These are phyloP conservation scores for Azemiops feae DNA, from an alignment of 2,113 vertebrate species.

Conservation along the genomic window DNA sequence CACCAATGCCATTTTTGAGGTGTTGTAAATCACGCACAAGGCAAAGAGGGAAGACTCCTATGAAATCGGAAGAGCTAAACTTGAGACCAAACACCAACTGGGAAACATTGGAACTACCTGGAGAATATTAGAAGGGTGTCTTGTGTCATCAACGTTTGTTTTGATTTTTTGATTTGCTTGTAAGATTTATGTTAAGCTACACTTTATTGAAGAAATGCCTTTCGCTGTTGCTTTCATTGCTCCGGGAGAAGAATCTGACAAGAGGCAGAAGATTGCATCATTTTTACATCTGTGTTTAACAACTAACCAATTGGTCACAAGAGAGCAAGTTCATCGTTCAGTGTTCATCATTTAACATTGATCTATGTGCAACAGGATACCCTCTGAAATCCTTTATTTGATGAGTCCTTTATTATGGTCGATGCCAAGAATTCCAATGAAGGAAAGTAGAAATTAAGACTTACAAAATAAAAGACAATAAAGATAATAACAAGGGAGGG, in stretches of 20 bases:
- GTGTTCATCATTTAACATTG: background rate
- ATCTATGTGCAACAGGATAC: background rate
- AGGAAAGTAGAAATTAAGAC: background rate
- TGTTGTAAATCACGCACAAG: too few relatives aligned
- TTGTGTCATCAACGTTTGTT: background rate
- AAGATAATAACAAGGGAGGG: background rate
- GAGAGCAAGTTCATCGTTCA: background rate
- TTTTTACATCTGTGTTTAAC: background rate
- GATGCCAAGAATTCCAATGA: background rate
- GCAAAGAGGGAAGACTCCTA: too few relatives aligned
- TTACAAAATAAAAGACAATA: background rate
- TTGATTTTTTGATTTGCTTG: background rate
- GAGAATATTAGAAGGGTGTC: background rate
- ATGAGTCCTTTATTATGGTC: background rate
- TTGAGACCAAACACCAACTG: background rate
- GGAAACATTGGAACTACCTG: background rate
- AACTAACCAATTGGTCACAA: background rate
- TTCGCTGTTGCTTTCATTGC: background rate
- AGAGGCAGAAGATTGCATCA: background rate
- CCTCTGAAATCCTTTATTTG: background rate
- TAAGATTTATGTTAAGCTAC: background rate
- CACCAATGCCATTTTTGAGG: too few relatives aligned
- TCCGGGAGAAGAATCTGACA: background rate
- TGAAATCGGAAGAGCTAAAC: too few relatives aligned
- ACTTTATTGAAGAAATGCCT: background rate